These are phyloP conservation scores for Brenthis hecate DNA, from an alignment of 2,888 invertebrate genomes.

Conservation along the genomic window DNA sequence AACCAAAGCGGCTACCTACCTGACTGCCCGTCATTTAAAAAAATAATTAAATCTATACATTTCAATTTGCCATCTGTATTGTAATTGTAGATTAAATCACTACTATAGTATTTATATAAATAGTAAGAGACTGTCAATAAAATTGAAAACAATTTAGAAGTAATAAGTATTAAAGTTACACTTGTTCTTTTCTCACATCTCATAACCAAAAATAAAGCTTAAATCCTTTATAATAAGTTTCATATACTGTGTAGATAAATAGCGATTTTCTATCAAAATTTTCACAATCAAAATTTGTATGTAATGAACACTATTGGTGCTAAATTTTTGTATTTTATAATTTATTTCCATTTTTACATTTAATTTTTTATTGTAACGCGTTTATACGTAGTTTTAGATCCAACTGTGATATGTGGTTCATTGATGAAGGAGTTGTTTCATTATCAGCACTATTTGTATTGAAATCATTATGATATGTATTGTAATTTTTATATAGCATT, in stretches of 20 bases:
- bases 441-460: background rate
- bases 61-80: conserved; percentile 4
- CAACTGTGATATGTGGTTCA: conserved; percentile 67
- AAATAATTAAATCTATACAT: background rate
- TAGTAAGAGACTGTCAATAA: conserved; percentile 22
- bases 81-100: conserved; percentile 11
- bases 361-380: conserved; percentile 28
- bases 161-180: background rate
- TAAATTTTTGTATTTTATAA: conserved; percentile 24
- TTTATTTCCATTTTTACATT: conserved; percentile 6
- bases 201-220: background rate
- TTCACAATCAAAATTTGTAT: background rate
- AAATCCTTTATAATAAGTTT: too few relatives aligned
- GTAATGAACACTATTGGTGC: conserved; percentile 32
- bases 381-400: conserved; percentile 59
- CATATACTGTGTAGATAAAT: background rate
- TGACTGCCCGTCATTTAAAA: background rate
- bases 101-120: conserved; percentile 1
- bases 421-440: conserved; percentile 35
- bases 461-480: background rate
- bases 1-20: too few relatives aligned
- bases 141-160: background rate
- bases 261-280: background rate
- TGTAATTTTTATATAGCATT: background rate
- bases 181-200: background rate